A percentile compares a stretch with the other conserved stretches of the same genome.
Evolutionary conservation across 2,797 vertebrate species (phyloP).

Genomic region (Sebastes miniatus): DNA sequence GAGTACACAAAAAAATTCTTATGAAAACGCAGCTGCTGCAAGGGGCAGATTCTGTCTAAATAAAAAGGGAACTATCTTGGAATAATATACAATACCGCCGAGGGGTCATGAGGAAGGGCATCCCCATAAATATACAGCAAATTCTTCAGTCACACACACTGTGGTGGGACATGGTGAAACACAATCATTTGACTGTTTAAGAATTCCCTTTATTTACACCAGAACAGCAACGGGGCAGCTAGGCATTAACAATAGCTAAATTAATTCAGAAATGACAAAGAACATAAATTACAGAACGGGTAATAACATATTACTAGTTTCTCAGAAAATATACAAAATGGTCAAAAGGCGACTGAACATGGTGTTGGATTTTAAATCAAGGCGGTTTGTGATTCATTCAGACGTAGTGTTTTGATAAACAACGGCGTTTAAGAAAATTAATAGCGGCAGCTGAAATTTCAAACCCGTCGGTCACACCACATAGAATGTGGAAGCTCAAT

Average conservation of each 20-base stretch:
- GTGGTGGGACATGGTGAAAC: slow-evolving; percentile 48
- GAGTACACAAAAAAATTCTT: slow-evolving; percentile 74
- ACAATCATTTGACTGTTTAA: slow-evolving; percentile 44
- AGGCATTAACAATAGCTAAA: slow-evolving; percentile 15
- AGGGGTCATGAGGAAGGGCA: slow-evolving; percentile 75
- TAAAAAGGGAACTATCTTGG: slow-evolving; percentile 81
- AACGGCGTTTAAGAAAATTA: slow-evolving; percentile 24
- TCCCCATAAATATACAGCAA: slow-evolving; percentile 76
- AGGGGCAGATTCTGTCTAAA: slow-evolving; percentile 79
- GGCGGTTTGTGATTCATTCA: slow-evolving; percentile 2
- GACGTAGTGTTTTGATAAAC: slow-evolving; percentile 26
- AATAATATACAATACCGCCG: slow-evolving; percentile 82
- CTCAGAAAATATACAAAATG: not conserved
- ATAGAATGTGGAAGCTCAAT: slow-evolving; percentile 66
- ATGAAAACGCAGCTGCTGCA: slow-evolving; percentile 84
- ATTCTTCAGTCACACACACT: slow-evolving; percentile 65
- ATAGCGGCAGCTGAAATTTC: slow-evolving; percentile 55
- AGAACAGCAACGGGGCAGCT: slow-evolving; percentile 3
- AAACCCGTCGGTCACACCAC: slow-evolving; percentile 50
- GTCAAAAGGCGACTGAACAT: not conserved
- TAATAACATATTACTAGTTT: not conserved
- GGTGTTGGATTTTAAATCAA: not conserved
- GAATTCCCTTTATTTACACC: slow-evolving; percentile 40
- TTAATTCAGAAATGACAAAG: slow-evolving; percentile 20
- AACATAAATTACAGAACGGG: slow-evolving; percentile 1